These are phyloP conservation scores for Notarius lentiginosus DNA, from an alignment of 2,113 vertebrate genomes.

Conservation along the genomic window DNA sequence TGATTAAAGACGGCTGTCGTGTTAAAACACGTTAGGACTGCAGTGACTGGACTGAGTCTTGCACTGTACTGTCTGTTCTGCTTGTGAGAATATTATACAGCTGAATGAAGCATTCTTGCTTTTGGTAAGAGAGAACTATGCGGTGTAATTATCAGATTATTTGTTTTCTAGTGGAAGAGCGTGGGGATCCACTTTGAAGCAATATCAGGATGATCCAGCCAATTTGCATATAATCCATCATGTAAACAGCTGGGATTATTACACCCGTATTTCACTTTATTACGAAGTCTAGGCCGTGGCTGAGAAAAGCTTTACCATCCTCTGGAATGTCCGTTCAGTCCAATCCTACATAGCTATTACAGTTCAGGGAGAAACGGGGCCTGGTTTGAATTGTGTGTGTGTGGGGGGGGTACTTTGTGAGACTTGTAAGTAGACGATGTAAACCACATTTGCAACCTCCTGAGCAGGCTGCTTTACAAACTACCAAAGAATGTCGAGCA, in stretches of 20 bases:
- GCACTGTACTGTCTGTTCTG: background rate
- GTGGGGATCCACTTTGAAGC: background rate
- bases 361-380: conserved; percentile 26
- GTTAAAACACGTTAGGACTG: conserved; percentile 41
- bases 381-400: conserved; percentile 35
- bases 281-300: background rate
- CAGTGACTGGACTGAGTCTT: conserved; percentile 30
- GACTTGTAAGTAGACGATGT: conserved; percentile 33
- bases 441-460: conserved; percentile 41
- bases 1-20: conserved; percentile 54
- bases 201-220: background rate
- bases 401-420: conserved; percentile 17
- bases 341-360: conserved; percentile 22
- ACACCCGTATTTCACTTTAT: conserved; percentile 10
- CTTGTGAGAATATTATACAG: conserved; percentile 11
- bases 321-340: conserved; percentile 13
- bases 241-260: background rate
- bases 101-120: conserved; percentile 1
- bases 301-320: conserved; percentile 21
- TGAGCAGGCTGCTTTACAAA: conserved; percentile 25
- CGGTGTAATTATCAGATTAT: conserved; percentile 11
- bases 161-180: conserved; percentile 6
- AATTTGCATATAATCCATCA: conserved; percentile 25
- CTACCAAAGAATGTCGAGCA: conserved; percentile 15
- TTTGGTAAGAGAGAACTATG: conserved; percentile 12